Evolutionary conservation across 2,797 vertebrate species (phyloP).

Genomic region (Nyctalus aviator): DNA sequence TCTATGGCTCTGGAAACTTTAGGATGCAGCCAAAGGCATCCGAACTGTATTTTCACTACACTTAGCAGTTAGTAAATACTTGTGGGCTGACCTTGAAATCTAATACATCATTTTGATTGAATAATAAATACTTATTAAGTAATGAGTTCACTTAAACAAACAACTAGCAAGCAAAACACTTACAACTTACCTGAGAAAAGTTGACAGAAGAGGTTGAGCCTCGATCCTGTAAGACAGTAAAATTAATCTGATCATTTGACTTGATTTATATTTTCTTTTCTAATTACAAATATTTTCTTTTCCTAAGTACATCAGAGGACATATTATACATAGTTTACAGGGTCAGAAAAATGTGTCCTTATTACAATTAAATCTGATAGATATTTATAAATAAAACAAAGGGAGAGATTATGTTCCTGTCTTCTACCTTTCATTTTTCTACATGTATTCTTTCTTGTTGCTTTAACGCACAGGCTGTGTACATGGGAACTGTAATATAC

Average conservation of each 20-base stretch:
- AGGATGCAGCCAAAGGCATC: background rate
- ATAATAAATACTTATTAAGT: slow-evolving; percentile 41
- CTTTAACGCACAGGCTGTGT: background rate
- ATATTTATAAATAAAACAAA: slow-evolving; percentile 55
- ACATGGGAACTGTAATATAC: background rate
- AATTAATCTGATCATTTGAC: background rate
- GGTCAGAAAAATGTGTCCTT: background rate
- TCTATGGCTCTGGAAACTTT: background rate
- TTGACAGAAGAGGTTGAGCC: background rate
- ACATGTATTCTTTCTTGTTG: background rate
- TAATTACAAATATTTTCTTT: background rate
- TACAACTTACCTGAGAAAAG: background rate
- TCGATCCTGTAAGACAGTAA: background rate
- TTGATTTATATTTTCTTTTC: background rate
- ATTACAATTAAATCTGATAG: background rate
- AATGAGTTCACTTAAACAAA: background rate
- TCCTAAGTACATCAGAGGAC: background rate
- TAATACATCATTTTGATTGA: background rate
- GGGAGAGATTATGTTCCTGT: background rate
- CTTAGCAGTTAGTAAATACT: background rate
- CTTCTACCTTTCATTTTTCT: background rate
- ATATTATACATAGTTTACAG: background rate
- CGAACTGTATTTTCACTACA: background rate
- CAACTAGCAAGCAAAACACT: background rate
- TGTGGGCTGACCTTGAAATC: slow-evolving; percentile 23